phyloP scores from a whole-genome alignment of 2,797 vertebrate genomes.

The Alcedo atthis region DNA sequence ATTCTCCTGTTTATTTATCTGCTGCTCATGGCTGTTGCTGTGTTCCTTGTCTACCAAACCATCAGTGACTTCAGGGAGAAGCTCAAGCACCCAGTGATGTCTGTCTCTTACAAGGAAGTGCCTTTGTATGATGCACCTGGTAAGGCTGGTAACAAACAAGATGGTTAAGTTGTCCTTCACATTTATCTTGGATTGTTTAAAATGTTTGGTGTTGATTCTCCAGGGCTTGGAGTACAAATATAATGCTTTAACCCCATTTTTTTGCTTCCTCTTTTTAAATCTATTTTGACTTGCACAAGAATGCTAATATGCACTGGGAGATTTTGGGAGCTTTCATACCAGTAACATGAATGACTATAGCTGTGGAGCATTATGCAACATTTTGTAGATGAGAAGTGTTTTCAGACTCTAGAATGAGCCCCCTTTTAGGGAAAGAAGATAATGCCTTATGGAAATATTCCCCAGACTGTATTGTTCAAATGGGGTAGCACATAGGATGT shows the following conservation, averaged over 20 bases:
- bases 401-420: neutral
- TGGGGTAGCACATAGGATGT: neutral
- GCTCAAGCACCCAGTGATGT: conserved; percentile 95
- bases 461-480: neutral
- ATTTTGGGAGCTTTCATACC: neutral
- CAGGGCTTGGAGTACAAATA: neutral
- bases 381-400: neutral
- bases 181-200: neutral
- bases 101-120: conserved; percentile 94
- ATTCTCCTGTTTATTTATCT: conserved; percentile 94
- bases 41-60: conserved; percentile 95
- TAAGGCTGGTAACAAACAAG: conserved; percentile 52
- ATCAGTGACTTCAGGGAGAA: conserved; percentile 94
- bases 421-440: neutral
- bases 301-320: fast-evolving
- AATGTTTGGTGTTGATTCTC: neutral
- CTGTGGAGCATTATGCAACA: neutral
- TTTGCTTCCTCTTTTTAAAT: neutral
- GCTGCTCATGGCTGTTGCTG: conserved; percentile 89
- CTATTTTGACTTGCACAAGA: neutral
- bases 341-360: neutral
- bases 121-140: conserved; percentile 89
- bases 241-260: neutral
- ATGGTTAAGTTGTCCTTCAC: neutral
- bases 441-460: neutral